These are phyloP conservation scores for Eulemur rufifrons DNA, from an alignment of 2,113 vertebrate species.

Conservation along the genomic window DNA sequence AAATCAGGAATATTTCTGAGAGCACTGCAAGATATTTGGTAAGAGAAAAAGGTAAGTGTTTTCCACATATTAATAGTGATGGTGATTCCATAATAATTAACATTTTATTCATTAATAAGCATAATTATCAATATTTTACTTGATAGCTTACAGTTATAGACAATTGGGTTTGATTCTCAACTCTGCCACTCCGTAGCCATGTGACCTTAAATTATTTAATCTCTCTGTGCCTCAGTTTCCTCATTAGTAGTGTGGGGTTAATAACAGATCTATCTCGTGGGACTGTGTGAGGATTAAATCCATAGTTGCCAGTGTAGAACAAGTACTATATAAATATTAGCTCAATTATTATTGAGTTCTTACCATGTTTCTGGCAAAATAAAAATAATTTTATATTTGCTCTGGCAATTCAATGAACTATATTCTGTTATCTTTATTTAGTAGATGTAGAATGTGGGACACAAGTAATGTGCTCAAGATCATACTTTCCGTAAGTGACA, in stretches of 20 bases:
- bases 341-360: slow-evolving; percentile 3
- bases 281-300: neutral
- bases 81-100: neutral
- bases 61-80: neutral
- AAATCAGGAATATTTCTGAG: slow-evolving; percentile 27
- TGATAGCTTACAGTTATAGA: neutral
- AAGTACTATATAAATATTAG: neutral
- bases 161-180: neutral
- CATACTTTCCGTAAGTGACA: neutral
- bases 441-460: neutral
- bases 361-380: neutral
- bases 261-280: neutral
- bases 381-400: neutral
- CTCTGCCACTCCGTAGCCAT: neutral
- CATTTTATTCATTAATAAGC: neutral
- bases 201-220: neutral
- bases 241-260: neutral
- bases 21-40: neutral
- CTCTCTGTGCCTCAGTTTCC: neutral
- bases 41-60: neutral
- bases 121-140: neutral
- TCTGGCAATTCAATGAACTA: neutral
- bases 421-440: neutral
- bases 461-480: neutral
- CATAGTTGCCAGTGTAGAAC: neutral